Conservation (phyloP, 2,797 vertebrate species). For the Coracias cyanogaster region DNA sequence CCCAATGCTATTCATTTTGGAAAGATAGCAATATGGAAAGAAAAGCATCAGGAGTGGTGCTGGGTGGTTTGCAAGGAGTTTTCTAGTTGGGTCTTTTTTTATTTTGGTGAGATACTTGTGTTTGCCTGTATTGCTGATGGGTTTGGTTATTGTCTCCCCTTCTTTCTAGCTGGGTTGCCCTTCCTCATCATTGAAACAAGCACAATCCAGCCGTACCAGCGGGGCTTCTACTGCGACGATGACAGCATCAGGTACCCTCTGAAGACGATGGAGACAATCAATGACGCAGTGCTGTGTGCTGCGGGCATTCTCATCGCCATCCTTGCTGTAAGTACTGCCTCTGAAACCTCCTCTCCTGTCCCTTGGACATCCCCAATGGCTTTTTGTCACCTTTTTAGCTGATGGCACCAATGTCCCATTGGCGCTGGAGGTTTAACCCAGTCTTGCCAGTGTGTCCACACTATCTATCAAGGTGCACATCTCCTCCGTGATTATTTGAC, state of each 20-base stretch:
- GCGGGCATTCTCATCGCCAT: constrained; percentile 96
- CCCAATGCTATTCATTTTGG: background rate
- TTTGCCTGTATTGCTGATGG: constrained; percentile 72
- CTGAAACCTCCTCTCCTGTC: background rate
- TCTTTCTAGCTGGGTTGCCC: constrained; percentile 90
- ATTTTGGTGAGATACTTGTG: background rate
- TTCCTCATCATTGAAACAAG: constrained; percentile 99
- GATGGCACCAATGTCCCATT: accelerated
- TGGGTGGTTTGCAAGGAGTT: background rate
- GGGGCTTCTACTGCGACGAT: constrained; percentile 97
- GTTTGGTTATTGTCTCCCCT: constrained; percentile 5
- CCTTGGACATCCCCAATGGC: accelerated
- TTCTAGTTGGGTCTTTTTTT: background rate
- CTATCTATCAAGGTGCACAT: accelerated
- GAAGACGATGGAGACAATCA: constrained; percentile 96
- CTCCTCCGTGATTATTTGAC: background rate
- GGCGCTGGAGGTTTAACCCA: accelerated
- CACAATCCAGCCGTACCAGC: constrained; percentile 93
- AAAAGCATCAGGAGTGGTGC: background rate
- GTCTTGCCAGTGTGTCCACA: accelerated
- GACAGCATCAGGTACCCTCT: constrained; percentile 96
- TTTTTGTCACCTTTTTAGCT: background rate
- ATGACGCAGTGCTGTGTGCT: constrained; percentile 92
- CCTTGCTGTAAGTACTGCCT: constrained; percentile 88
- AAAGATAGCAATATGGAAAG: background rate